Conservation (phyloP, 2,797 vertebrate species). For the Myripristis jacobus region DNA sequence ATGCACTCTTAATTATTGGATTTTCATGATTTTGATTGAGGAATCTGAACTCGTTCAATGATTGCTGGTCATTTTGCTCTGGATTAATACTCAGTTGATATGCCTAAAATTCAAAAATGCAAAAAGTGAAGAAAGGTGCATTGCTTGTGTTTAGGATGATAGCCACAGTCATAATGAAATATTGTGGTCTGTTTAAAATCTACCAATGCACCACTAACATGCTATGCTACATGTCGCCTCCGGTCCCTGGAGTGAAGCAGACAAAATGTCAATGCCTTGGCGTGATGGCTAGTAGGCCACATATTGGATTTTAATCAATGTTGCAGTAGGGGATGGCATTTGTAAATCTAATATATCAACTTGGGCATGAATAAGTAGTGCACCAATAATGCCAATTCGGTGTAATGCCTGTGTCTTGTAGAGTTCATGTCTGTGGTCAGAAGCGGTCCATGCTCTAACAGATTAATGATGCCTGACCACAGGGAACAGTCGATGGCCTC, state of each 20-base stretch:
- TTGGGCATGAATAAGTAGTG: constrained; percentile 23
- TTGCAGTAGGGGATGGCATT: constrained; percentile 28
- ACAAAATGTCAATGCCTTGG: constrained; percentile 14
- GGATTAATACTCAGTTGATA: no score
- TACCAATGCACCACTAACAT: background rate
- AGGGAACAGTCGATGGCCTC: constrained; percentile 17
- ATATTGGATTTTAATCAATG: constrained; percentile 28
- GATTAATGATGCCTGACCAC: constrained; percentile 49
- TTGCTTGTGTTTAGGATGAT: no score
- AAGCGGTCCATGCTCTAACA: constrained; percentile 14
- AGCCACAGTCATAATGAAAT: no score
- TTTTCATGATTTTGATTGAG: no score
- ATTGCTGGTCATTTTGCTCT: no score
- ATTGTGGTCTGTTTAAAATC: no score
- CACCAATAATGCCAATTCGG: constrained; percentile 24
- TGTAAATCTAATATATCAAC: constrained; percentile 42
- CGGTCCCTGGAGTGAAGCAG: background rate
- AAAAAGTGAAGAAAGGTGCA: no score
- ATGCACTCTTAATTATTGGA: no score
- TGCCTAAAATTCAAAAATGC: no score
- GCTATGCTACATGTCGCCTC: background rate
- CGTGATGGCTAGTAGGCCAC: constrained; percentile 4
- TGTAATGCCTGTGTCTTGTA: constrained; percentile 24
- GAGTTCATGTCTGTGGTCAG: constrained; percentile 17
- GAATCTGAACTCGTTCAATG: no score